Conservation (phyloP, 2,113 vertebrate species). For the Etia nguti region DNA sequence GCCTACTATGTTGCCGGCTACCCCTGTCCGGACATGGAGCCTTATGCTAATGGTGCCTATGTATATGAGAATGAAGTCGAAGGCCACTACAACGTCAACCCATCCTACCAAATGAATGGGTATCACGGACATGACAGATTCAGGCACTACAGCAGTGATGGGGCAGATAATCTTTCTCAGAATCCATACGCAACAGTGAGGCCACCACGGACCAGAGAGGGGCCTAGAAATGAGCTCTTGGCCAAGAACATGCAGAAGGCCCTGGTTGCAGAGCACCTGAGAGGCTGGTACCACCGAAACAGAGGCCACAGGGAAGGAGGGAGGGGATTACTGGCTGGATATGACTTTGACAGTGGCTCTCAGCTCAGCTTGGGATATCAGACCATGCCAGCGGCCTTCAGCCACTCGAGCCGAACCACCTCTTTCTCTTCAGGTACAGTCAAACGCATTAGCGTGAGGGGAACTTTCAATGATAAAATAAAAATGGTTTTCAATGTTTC, state of each 20-base stretch:
- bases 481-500: not conserved
- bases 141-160: conserved; percentile 80
- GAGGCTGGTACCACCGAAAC: conserved; percentile 94
- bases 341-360: conserved; percentile 82
- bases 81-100: conserved; percentile 92
- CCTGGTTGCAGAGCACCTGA: conserved; percentile 90
- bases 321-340: conserved; percentile 69
- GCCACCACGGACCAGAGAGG: conserved; percentile 78
- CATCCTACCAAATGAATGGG: conserved; percentile 80
- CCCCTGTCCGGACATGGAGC: conserved; percentile 74
- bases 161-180: conserved; percentile 78
- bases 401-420: conserved; percentile 83
- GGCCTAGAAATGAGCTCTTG: conserved; percentile 81
- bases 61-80: conserved; percentile 89
- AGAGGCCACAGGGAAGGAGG: conserved; percentile 73
- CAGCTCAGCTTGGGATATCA: conserved; percentile 87
- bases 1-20: conserved; percentile 82
- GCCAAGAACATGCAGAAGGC: conserved; percentile 96
- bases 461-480: not conserved
- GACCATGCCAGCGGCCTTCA: conserved; percentile 86
- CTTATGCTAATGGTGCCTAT: conserved; percentile 77
- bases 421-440: conserved; percentile 80
- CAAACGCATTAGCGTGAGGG: not conserved
- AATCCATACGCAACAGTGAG: conserved; percentile 90
- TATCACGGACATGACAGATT: conserved; percentile 84